A percentile compares a stretch with the other conserved stretches of the same genome.
phyloP scores from a whole-genome alignment of 2,888 invertebrate genomes.

The Elgonia sp. region DNA sequence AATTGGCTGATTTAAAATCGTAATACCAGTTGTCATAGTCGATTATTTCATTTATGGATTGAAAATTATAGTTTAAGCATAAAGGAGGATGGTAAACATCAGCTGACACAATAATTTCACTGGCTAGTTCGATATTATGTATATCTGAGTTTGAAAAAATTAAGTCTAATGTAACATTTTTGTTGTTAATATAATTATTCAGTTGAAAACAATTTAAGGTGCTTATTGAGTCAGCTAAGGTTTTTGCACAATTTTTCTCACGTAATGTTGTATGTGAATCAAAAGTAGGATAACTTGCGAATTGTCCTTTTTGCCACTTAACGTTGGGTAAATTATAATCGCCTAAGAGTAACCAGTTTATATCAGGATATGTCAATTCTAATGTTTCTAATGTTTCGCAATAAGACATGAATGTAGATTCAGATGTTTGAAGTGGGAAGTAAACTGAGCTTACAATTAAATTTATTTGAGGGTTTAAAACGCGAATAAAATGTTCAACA shows the following conservation, averaged over 20 bases:
- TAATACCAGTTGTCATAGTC: not conserved
- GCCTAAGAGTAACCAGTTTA: not conserved
- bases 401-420: not conserved
- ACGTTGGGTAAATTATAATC: constrained; percentile 35
- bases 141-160: not conserved
- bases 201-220: constrained; percentile 10
- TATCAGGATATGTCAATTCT: not conserved
- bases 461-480: not conserved
- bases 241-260: not conserved
- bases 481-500: constrained; percentile 19
- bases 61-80: not conserved
- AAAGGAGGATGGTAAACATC: not conserved
- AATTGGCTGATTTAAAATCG: not conserved
- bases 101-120: not conserved
- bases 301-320: not conserved
- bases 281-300: not conserved
- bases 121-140: not conserved
- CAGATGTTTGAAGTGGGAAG: not conserved
- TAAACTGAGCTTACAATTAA: constrained; percentile 4
- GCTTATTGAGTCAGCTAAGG: not conserved
- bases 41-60: not conserved
- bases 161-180: not conserved
- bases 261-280: not conserved
- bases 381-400: not conserved
- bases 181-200: not conserved